Evolutionary conservation across 30 jellyfish, hydroid and myxozoan species (phyloP).

Genomic region (Pseudorhiza aurosa): DNA sequence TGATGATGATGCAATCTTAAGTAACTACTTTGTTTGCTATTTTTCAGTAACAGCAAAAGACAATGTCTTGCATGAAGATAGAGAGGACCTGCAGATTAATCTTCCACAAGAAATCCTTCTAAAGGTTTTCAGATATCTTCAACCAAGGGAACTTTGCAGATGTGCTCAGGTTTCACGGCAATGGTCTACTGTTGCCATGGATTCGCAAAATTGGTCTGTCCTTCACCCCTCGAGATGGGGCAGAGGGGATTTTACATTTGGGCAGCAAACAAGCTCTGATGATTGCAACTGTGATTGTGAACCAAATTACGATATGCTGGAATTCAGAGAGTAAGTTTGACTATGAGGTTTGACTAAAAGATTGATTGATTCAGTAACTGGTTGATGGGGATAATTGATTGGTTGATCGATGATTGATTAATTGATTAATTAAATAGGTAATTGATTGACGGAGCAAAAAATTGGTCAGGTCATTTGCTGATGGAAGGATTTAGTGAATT

Average conservation of each 20-base stretch:
- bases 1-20: no score
- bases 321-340: slow-evolving; percentile 74
- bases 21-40: no score
- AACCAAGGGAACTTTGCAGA: slow-evolving; percentile 88
- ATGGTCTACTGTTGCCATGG: slow-evolving; percentile 68
- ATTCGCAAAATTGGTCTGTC: slow-evolving; percentile 63
- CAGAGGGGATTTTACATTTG: slow-evolving; percentile 82
- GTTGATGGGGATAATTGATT: no score
- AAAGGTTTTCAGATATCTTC: slow-evolving; percentile 73
- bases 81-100: background rate
- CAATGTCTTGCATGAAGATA: background rate
- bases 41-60: no score
- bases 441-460: no score
- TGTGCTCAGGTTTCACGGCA: slow-evolving; percentile 76
- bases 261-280: slow-evolving; percentile 66
- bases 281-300: slow-evolving; percentile 93
- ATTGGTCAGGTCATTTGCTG: no score
- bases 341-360: background rate
- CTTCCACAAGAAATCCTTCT: slow-evolving; percentile 76
- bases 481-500: no score
- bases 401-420: no score
- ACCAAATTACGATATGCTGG: slow-evolving; percentile 81
- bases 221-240: slow-evolving; percentile 95
- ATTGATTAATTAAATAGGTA: no score
- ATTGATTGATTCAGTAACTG: no score